A percentile compares a stretch with the other conserved stretches of the same genome.
Conservation (phyloP, 2,797 vertebrate species). For the Amblyraja radiata region DNA sequence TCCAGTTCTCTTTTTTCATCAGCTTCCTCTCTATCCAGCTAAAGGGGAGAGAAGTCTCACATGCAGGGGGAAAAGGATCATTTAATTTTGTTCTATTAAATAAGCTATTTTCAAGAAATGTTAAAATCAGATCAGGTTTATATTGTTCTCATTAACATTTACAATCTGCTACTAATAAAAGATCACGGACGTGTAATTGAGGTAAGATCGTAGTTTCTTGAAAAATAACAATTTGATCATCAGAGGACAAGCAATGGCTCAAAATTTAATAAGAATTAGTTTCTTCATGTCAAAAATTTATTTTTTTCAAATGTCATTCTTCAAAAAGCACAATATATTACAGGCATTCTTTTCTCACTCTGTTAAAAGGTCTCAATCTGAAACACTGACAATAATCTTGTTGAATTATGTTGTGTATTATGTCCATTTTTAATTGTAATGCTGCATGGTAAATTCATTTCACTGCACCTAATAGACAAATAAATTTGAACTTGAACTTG, state of each 20-base stretch:
- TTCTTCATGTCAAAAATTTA: neutral
- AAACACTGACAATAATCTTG: too few relatives aligned
- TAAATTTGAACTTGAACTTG: too few relatives aligned
- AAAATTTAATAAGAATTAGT: slow-evolving; percentile 17
- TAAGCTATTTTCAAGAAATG: neutral
- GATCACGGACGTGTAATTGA: neutral
- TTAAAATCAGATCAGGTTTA: slow-evolving; percentile 10
- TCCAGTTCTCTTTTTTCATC: neutral
- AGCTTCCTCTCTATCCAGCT: neutral
- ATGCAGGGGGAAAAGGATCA: neutral
- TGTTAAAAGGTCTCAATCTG: too few relatives aligned
- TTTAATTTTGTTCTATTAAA: slow-evolving; percentile 18
- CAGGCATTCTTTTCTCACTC: too few relatives aligned
- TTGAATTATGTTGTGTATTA: too few relatives aligned
- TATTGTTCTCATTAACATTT: slow-evolving; percentile 2
- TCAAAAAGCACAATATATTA: neutral
- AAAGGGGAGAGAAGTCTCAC: neutral
- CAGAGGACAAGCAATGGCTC: neutral
- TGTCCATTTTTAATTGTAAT: too few relatives aligned
- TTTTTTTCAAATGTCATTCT: neutral
- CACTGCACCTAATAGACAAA: too few relatives aligned
- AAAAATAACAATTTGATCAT: slow-evolving; percentile 2
- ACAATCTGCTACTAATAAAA: neutral
- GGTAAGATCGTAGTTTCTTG: neutral
- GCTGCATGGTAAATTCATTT: too few relatives aligned